phyloP scores from a whole-genome alignment of 2,888 invertebrate species.

The Pristionchus mayeri region DNA sequence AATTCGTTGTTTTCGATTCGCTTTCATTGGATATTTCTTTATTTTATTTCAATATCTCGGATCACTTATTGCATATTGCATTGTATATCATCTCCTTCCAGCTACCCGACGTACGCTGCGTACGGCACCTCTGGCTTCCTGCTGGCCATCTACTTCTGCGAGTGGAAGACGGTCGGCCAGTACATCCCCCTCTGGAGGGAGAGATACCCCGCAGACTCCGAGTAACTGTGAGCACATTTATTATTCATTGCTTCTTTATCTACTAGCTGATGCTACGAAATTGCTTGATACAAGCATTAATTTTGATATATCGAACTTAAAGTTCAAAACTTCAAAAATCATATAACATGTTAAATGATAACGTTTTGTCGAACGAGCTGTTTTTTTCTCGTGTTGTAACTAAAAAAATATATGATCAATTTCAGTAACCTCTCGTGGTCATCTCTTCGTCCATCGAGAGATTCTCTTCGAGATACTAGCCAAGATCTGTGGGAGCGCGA shows the following conservation, averaged over 20 bases:
- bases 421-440: neutral
- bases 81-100: conserved; percentile 39
- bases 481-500: conserved; percentile 29
- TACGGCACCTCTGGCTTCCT: conserved; percentile 69
- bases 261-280: neutral
- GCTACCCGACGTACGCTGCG: conserved; percentile 66
- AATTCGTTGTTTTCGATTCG: no score
- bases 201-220: conserved; percentile 53
- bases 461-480: conserved; percentile 24
- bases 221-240: neutral
- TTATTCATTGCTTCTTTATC: neutral
- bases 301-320: no score
- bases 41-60: no score
- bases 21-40: no score
- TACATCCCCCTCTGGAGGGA: conserved; percentile 72
- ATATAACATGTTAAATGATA: no score
- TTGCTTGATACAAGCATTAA: no score
- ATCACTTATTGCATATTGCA: neutral
- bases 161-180: conserved; percentile 73
- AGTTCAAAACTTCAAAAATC: no score
- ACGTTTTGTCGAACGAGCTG: no score
- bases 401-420: neutral
- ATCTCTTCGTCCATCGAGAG: conserved; percentile 23
- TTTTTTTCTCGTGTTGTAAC: no score
- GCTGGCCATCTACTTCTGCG: conserved; percentile 72